Base-by-base conservation (phyloP, 2,888 invertebrate species). In the Pristionchus fissidentatus region DNA sequence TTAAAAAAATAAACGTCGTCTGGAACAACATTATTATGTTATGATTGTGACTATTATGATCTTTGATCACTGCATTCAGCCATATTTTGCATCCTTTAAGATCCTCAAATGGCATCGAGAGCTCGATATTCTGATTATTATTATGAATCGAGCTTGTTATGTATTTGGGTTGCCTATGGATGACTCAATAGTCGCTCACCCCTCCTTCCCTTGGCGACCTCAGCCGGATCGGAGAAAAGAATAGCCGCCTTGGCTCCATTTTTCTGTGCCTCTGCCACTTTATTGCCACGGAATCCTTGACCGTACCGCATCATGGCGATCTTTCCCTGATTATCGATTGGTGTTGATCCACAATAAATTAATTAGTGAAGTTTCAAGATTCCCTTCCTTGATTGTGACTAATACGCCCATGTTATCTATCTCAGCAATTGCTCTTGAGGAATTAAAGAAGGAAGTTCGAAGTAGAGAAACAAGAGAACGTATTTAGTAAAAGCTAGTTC, bases 241-340 rank as follows among this genome's bases (percentile, higher is more conserved):
- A 92, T 88, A 0, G 88, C 92, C 1, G 93, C 94, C 10, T 90
- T 84, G 1, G 91, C 92, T 22, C 92, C 92, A 35, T 86, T 55
- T 13, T 84, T 19, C 60, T 90, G 88, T 4, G 92, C 92, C 26
- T 80, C 60, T 19, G 43, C 46, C 22, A 41, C 70, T 85, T 93
- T 93, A 13, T 93, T 93, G 38, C 93, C 90, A 38, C 92, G 90
- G 89, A 90, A 94, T 35, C 93, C 93, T 77, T 92, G 92, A 32
- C 94, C 94, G 87, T 94, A 94, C 85, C 94, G 91, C 43, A 93
- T 93, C 70, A 94, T 90, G 13, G 93, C 93, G 52, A 94, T 93
- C 75, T 92, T 93, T 0, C 93, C 93, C 19, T 89, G 89, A n/a
- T n/a, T n/a, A n/a, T n/a, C n/a, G n/a, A n/a, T n/a, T n/a, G n/a